A percentile compares a stretch with the other conserved stretches of the same genome.
These are phyloP conservation scores for Rhadinocentrus ornatus DNA, from an alignment of 2,797 vertebrate species.

Conservation along the genomic window DNA sequence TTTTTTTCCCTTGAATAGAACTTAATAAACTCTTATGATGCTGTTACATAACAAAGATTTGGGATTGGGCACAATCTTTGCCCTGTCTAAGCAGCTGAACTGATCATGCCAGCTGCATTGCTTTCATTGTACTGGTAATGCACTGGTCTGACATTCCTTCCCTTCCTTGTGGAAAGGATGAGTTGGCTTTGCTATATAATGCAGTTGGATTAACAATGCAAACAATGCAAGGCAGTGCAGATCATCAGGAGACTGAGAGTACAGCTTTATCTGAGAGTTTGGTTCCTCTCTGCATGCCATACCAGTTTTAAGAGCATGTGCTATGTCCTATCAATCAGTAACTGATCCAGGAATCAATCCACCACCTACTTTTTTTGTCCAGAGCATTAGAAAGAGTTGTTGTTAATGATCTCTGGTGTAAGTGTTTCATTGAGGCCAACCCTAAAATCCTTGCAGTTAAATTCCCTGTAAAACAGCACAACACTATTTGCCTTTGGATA, in stretches of 20 bases:
- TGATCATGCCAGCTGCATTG: conserved; percentile 14
- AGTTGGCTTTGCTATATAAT: conserved; percentile 27
- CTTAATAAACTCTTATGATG: neutral
- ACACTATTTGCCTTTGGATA: neutral
- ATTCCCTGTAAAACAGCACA: neutral
- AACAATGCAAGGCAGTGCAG: conserved; percentile 9
- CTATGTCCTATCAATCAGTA: conserved; percentile 20
- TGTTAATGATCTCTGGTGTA: neutral
- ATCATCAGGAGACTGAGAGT: conserved; percentile 14
- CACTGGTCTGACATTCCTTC: conserved; percentile 15
- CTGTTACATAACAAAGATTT: conserved; percentile 7
- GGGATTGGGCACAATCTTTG: conserved; percentile 2
- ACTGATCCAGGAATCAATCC: conserved; percentile 42
- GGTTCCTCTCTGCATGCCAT: conserved; percentile 16
- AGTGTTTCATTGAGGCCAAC: neutral
- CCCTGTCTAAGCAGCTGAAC: neutral
- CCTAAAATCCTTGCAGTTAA: too few species aligned
- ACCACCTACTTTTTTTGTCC: conserved; percentile 1
- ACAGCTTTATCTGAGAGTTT: conserved; percentile 17
- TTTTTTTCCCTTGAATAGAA: conserved; percentile 12
- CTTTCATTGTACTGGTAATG: conserved; percentile 7
- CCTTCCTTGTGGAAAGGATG: conserved; percentile 17
- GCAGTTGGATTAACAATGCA: conserved; percentile 18
- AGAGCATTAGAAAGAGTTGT: neutral
- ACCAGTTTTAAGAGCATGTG: neutral